Conservation (phyloP, 2,797 vertebrate genomes). For the Pogonophryne albipinna region DNA sequence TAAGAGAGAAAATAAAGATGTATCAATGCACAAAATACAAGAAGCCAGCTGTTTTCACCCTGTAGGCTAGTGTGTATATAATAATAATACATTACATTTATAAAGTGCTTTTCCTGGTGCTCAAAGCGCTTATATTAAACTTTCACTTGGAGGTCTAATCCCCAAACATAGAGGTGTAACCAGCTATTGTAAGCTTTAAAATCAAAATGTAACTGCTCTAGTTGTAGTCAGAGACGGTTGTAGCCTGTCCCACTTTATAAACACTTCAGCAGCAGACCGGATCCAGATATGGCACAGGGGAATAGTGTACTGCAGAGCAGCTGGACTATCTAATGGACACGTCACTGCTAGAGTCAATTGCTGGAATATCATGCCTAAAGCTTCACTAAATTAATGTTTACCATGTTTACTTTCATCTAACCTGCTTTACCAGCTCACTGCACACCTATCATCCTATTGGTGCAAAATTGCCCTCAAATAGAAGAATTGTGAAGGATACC, state of each 20-base stretch:
- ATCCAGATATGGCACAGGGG: slow-evolving; percentile 7
- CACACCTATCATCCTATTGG: not conserved
- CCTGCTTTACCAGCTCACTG: not conserved
- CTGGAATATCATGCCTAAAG: not conserved
- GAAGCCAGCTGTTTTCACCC: not conserved
- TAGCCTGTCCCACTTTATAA: slow-evolving; percentile 69
- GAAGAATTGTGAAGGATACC: not conserved
- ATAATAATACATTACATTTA: too few relatives aligned
- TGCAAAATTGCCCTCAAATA: not conserved
- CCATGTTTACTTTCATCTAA: not conserved
- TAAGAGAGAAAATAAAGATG: not conserved
- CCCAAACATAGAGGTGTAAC: not conserved
- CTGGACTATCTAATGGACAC: slow-evolving; percentile 5
- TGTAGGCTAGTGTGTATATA: not conserved
- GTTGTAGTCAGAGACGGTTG: not conserved
- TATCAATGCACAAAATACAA: not conserved
- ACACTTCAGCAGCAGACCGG: slow-evolving; percentile 44
- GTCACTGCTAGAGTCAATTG: not conserved
- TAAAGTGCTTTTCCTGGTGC: too few relatives aligned
- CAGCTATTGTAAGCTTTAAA: not conserved
- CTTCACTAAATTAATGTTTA: not conserved
- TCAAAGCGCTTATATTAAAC: not conserved
- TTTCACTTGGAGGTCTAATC: not conserved
- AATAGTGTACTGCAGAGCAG: not conserved
- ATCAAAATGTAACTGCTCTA: not conserved